phyloP scores from a whole-genome alignment of 2,113 vertebrate genomes.

The Rhipidura dahli region DNA sequence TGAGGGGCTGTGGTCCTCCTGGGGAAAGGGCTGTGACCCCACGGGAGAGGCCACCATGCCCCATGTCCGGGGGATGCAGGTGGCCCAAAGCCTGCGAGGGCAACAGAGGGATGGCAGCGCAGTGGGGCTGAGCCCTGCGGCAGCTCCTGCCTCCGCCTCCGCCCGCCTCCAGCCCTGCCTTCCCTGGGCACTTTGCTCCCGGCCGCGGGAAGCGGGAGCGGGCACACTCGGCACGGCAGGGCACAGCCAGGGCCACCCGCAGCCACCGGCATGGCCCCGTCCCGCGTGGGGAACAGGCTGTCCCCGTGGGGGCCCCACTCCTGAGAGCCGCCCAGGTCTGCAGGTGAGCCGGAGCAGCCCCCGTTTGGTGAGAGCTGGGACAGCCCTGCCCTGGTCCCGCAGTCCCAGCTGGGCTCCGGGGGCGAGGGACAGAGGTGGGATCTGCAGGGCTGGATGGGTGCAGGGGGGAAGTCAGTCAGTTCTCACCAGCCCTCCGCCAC shows the following conservation, averaged over 20 bases:
- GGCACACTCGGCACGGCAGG: background rate
- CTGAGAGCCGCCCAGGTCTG: background rate
- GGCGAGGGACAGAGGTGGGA: background rate
- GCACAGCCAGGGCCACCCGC: background rate
- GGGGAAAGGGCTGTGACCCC: background rate
- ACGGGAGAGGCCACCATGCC: rapidly evolving
- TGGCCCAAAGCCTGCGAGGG: background rate
- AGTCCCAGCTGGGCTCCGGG: background rate
- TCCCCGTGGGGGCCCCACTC: background rate
- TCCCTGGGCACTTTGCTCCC: conserved; percentile 53
- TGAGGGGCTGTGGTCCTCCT: background rate
- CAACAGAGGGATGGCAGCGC: rapidly evolving
- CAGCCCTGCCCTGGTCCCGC: rapidly evolving
- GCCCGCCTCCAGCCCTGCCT: conserved; percentile 59
- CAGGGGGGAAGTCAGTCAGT: background rate
- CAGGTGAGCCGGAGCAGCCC: background rate
- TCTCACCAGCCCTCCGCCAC: background rate
- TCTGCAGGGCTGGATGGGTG: background rate
- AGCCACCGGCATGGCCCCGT: background rate
- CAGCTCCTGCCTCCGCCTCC: background rate
- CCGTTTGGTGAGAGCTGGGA: background rate
- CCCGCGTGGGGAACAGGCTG: rapidly evolving
- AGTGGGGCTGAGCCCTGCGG: background rate
- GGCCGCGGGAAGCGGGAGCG: background rate
- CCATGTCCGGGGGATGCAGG: rapidly evolving